These are phyloP conservation scores for Ammospiza caudacuta DNA, from an alignment of 2,113 vertebrate species.

Conservation along the genomic window DNA sequence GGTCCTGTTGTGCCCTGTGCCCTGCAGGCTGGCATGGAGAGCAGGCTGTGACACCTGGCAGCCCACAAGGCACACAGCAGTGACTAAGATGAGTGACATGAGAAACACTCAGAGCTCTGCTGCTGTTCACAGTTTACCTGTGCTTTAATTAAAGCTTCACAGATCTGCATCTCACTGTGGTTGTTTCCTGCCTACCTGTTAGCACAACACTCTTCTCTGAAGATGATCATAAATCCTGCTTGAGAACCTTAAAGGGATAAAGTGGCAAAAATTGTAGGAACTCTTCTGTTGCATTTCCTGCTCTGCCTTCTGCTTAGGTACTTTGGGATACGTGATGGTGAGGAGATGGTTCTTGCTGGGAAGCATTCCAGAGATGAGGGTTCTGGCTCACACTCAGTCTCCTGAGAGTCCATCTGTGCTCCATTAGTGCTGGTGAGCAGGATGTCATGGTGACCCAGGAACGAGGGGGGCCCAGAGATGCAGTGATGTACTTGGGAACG, in stretches of 20 bases:
- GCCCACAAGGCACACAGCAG: not conserved
- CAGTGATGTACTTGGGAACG: not conserved
- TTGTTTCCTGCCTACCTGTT: conserved; percentile 7
- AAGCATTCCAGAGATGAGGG: not conserved
- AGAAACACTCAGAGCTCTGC: not conserved
- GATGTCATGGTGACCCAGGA: conserved; percentile 22
- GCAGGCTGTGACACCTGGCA: not conserved
- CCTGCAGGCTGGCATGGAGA: not conserved
- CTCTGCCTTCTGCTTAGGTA: conserved; percentile 5
- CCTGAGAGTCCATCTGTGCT: conserved; percentile 44
- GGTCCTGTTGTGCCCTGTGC: fast-evolving
- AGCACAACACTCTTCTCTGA: not conserved
- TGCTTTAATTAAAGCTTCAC: not conserved
- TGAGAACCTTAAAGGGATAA: not conserved
- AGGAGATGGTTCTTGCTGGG: conserved; percentile 40
- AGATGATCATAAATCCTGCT: not conserved
- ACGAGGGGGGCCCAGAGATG: not conserved
- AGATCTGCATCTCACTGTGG: not conserved
- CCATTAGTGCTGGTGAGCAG: conserved; percentile 3
- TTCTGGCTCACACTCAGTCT: conserved; percentile 2
- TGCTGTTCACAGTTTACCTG: not conserved
- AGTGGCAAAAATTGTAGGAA: not conserved
- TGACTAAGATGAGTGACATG: not conserved
- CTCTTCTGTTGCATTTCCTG: not conserved
- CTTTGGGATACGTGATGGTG: conserved; percentile 23